Conservation (phyloP, 2,888 invertebrate species). For the Patella ulyssiponensis region DNA sequence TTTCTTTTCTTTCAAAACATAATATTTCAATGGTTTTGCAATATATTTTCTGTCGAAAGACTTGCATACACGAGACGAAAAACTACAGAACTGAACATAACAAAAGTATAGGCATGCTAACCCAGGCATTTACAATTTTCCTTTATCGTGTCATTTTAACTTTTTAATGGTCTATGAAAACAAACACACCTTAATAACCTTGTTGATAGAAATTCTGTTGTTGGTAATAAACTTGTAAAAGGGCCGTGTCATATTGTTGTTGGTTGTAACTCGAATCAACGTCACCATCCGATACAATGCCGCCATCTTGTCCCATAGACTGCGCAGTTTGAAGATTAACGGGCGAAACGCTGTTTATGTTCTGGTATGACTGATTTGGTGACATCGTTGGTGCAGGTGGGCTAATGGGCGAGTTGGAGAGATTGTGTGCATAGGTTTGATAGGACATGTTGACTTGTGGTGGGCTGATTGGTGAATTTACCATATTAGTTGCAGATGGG, state of each 20-base stretch:
- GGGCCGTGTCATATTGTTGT: constrained; percentile 22
- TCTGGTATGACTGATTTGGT: background rate
- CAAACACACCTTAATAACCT: too few relatives aligned
- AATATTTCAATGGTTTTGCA: too few relatives aligned
- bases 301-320: background rate
- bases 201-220: too few relatives aligned
- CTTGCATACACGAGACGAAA: too few relatives aligned
- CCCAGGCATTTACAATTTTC: too few relatives aligned
- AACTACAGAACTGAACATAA: too few relatives aligned
- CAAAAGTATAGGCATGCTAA: too few relatives aligned
- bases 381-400: background rate
- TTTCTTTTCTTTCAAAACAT: too few relatives aligned
- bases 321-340: background rate
- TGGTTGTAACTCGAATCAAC: constrained; percentile 4
- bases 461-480: background rate
- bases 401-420: background rate
- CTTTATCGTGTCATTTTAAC: too few relatives aligned
- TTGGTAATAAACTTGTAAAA: constrained; percentile 26
- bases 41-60: too few relatives aligned
- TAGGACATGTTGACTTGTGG: background rate
- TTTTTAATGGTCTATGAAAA: too few relatives aligned
- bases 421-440: background rate
- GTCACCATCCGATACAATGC: background rate
- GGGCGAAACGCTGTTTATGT: background rate
- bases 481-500: background rate